These are phyloP conservation scores for Crambe crambe DNA, from an alignment of 37 sponge, comb jelly and placozoan species.

Conservation along the genomic window DNA sequence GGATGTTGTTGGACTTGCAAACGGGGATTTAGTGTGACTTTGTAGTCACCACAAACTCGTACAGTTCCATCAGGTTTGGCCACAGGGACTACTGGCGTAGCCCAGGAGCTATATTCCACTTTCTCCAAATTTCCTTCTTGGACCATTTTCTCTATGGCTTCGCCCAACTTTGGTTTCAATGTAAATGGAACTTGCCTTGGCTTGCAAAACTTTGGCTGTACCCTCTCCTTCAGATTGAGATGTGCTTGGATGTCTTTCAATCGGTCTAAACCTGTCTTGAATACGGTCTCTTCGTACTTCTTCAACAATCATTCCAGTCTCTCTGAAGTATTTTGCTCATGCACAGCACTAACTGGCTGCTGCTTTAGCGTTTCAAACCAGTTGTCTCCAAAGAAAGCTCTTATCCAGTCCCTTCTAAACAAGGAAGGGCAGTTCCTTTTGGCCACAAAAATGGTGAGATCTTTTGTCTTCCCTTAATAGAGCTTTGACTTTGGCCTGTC, in stretches of 20 bases:
- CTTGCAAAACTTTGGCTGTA: neutral
- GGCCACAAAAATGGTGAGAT: no score
- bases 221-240: neutral
- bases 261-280: neutral
- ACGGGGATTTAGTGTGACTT: no score
- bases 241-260: neutral
- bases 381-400: neutral
- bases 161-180: neutral
- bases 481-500: no score
- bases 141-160: neutral
- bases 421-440: no score
- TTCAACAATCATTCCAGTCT: neutral
- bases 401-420: neutral
- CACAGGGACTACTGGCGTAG: neutral
- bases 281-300: neutral
- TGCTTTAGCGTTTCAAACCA: neutral
- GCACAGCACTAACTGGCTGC: conserved; percentile 1
- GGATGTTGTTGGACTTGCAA: no score
- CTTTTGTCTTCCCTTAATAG: no score
- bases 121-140: neutral
- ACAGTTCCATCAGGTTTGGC: neutral
- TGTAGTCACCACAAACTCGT: neutral
- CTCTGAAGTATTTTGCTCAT: neutral
- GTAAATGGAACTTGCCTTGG: neutral
- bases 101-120: neutral